Evolutionary conservation across 2,888 invertebrate genomes (phyloP).

Genomic region (Sarcophaga carnaria): DNA sequence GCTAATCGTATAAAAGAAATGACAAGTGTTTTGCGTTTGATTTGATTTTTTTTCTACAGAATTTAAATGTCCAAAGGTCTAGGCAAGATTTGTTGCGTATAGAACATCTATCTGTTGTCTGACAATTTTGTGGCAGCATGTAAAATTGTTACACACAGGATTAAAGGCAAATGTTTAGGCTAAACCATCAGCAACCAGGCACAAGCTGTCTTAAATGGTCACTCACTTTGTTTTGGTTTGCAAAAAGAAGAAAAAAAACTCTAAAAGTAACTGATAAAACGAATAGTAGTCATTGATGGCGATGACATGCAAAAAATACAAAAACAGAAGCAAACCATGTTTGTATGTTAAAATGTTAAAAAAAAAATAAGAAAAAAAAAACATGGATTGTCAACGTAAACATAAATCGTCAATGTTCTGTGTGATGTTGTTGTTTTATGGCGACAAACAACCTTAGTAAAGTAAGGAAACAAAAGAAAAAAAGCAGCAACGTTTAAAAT

Average conservation of each 20-base stretch:
- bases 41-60: slow-evolving; percentile 23
- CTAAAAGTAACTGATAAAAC: slow-evolving; percentile 11
- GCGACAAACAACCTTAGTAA: slow-evolving; percentile 35
- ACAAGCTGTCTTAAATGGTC: slow-evolving; percentile 39
- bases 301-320: slow-evolving; percentile 58
- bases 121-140: slow-evolving; percentile 60
- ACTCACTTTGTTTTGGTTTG: slow-evolving; percentile 32
- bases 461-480: background rate
- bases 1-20: slow-evolving; percentile 35
- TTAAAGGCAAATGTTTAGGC: slow-evolving; percentile 37
- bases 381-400: slow-evolving; percentile 63
- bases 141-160: slow-evolving; percentile 48
- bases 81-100: background rate
- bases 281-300: slow-evolving; percentile 24
- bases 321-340: slow-evolving; percentile 17
- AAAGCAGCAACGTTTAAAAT: slow-evolving; percentile 74
- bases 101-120: slow-evolving; percentile 36
- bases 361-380: slow-evolving; percentile 26
- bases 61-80: slow-evolving; percentile 27
- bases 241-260: background rate
- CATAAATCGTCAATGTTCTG: slow-evolving; percentile 61
- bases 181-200: slow-evolving; percentile 2
- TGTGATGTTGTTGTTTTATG: slow-evolving; percentile 41
- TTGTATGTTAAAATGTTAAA: slow-evolving; percentile 23
- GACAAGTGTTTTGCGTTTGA: slow-evolving; percentile 62